Conservation (phyloP, 2,113 vertebrate genomes). For the Drymodes brunneopygia region DNA sequence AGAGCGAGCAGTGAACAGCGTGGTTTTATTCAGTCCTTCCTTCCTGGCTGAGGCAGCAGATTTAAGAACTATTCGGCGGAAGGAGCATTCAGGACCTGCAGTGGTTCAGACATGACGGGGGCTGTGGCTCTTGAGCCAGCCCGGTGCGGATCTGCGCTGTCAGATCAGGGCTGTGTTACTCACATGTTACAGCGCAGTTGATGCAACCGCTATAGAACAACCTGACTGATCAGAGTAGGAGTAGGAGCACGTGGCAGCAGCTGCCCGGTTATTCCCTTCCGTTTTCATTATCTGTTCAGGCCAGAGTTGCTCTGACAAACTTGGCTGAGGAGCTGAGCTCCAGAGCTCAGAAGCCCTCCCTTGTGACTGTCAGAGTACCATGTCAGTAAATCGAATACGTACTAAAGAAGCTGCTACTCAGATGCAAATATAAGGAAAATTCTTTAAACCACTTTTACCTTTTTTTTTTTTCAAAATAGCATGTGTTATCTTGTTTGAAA, state of each 20-base stretch:
- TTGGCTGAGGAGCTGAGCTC: not conserved
- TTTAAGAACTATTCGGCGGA: not conserved
- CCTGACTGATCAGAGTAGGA: not conserved
- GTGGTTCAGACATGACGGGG: too few species aligned
- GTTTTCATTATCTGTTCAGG: not conserved
- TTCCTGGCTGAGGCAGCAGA: not conserved
- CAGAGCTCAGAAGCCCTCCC: not conserved
- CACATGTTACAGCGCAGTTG: accelerated
- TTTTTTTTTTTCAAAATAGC: not conserved
- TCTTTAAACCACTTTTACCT: not conserved
- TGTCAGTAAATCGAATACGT: accelerated
- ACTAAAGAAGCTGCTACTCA: not conserved
- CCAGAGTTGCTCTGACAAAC: not conserved
- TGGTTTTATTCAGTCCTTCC: not conserved
- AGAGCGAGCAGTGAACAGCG: not conserved
- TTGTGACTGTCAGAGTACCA: not conserved
- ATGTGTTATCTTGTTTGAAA: not conserved
- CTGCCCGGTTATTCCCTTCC: not conserved
- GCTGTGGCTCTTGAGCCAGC: not conserved
- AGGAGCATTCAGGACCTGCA: accelerated
- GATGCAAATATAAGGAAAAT: not conserved
- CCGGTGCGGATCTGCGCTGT: accelerated
- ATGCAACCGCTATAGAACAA: not conserved
- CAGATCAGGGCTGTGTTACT: not conserved
- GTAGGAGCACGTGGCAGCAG: not conserved